Conservation (phyloP, 2,888 invertebrate species). For the Diarsia rubi region DNA sequence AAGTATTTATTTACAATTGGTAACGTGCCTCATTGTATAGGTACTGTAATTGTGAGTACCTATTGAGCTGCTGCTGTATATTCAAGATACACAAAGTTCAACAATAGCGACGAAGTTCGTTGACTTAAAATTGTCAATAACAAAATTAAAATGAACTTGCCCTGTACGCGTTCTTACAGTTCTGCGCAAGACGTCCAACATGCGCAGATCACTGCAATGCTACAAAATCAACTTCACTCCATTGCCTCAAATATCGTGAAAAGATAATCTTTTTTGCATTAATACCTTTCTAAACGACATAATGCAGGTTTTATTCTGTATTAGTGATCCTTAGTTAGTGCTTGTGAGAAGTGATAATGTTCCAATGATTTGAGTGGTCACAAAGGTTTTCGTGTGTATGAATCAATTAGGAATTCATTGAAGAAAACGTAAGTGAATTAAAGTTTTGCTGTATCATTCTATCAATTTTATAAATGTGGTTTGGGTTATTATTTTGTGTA, state of each 20-base stretch:
- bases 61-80: slow-evolving; percentile 40
- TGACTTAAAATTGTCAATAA: slow-evolving; percentile 86
- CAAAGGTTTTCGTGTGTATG: slow-evolving; percentile 63
- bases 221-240: slow-evolving; percentile 87
- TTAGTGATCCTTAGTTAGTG: slow-evolving; percentile 65
- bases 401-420: slow-evolving; percentile 68
- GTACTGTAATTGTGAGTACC: slow-evolving; percentile 39
- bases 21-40: slow-evolving; percentile 41
- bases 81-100: slow-evolving; percentile 54
- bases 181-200: slow-evolving; percentile 86
- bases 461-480: slow-evolving; percentile 40
- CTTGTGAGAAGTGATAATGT: slow-evolving; percentile 72
- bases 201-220: slow-evolving; percentile 90
- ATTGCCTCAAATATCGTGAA: slow-evolving; percentile 78
- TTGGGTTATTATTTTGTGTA: neutral
- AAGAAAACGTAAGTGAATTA: slow-evolving; percentile 70
- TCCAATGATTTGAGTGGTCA: slow-evolving; percentile 72
- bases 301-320: slow-evolving; percentile 74
- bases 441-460: slow-evolving; percentile 53
- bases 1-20: slow-evolving; percentile 67
- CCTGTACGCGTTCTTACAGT: slow-evolving; percentile 71
- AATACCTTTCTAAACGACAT: slow-evolving; percentile 68
- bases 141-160: slow-evolving; percentile 80
- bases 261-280: slow-evolving; percentile 76
- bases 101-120: slow-evolving; percentile 77